phyloP scores from a whole-genome alignment of 1,140 invertebrate genomes.

The Saccostrea glomerata region DNA sequence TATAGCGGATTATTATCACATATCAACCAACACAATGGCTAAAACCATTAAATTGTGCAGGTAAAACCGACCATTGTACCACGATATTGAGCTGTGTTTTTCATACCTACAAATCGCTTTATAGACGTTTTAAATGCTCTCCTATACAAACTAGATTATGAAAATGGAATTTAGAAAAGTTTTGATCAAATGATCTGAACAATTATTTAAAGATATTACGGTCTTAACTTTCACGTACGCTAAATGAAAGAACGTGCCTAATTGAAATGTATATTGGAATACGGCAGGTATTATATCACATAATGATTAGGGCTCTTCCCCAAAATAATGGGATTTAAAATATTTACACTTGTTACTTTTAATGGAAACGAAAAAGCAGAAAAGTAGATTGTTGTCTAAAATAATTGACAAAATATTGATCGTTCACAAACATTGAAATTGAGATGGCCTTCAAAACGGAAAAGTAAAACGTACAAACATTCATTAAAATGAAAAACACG shows the following conservation, averaged over 20 bases:
- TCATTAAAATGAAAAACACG: neutral
- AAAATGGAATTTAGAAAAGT: conserved; percentile 19
- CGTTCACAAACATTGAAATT: neutral
- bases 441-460: neutral
- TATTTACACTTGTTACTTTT: neutral
- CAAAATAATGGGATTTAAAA: conserved; percentile 10
- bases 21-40: conserved; percentile 2
- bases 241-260: neutral
- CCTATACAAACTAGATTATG: neutral
- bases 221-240: neutral
- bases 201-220: conserved; percentile 28
- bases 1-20: conserved; percentile 9
- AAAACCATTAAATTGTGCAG: conserved; percentile 16
- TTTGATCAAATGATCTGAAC: neutral
- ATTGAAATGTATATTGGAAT: neutral
- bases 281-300: neutral
- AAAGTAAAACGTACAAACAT: neutral
- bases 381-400: conserved; percentile 16
- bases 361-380: neutral
- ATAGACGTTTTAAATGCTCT: conserved; percentile 16
- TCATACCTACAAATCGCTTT: conserved; percentile 25
- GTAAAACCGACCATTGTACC: neutral
- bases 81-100: conserved; percentile 17
- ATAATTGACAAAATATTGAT: neutral
- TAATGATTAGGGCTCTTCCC: neutral